Percentiles rank a stretch among this genome's conserved stretches.
phyloP scores from a whole-genome alignment of 2,888 invertebrate genomes.

The Dynastes grantii region DNA sequence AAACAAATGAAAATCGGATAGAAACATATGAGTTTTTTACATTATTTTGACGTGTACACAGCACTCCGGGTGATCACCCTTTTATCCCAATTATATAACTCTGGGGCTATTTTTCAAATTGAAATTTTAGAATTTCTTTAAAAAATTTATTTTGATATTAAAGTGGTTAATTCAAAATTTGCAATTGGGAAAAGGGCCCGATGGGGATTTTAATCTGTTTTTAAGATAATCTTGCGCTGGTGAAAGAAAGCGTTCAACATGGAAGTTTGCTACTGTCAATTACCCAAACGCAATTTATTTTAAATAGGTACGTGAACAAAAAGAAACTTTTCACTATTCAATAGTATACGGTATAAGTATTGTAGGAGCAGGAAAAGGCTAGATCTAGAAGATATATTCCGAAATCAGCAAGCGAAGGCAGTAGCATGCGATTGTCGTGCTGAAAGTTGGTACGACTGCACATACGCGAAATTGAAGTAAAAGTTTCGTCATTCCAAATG shows the following conservation, averaged over 20 bases:
- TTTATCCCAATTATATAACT: no score
- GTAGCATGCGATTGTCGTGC: conserved; percentile 46
- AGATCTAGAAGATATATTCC: conserved; percentile 38
- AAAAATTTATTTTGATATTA: no score
- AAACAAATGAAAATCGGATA: no score
- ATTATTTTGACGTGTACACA: no score
- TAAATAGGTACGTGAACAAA: conserved; percentile 1
- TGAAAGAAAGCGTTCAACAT: not conserved
- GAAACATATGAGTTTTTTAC: no score
- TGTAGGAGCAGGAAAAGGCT: conserved; percentile 7
- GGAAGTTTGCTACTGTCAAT: not conserved
- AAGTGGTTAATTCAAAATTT: no score
- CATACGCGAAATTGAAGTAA: conserved; percentile 69
- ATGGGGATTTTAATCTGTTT: not conserved
- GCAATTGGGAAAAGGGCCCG: no score
- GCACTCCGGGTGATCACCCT: no score
- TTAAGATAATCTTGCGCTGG: not conserved
- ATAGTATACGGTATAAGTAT: conserved; percentile 8
- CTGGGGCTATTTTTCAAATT: not conserved
- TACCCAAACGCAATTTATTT: conserved; percentile 11
- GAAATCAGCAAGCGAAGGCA: conserved; percentile 39
- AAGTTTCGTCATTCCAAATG: conserved; percentile 75
- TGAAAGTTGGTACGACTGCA: conserved; percentile 56
- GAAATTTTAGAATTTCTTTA: no score
- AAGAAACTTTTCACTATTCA: conserved; percentile 13